Evolutionary conservation across 2,888 invertebrate genomes (phyloP).

Genomic region (Polymixis flavicincta): DNA sequence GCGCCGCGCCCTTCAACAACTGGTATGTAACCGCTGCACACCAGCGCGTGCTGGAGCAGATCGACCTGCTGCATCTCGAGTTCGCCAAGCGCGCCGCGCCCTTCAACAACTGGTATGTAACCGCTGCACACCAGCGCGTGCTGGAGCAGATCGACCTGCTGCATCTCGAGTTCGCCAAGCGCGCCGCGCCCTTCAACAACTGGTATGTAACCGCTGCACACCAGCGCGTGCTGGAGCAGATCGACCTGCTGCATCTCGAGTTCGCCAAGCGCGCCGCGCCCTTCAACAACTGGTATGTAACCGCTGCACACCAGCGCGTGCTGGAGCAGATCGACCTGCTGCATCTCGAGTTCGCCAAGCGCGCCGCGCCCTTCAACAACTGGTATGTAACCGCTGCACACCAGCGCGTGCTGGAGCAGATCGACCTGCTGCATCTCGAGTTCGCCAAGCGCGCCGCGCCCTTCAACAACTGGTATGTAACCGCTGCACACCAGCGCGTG

Average conservation of each 20-base stretch:
- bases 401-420: constrained; percentile 98
- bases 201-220: constrained; percentile 92
- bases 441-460: constrained; percentile 99
- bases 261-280: constrained; percentile 99
- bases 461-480: constrained; percentile 97
- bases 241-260: constrained; percentile 98
- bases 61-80: constrained; percentile 98
- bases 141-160: constrained; percentile 99
- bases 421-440: constrained; percentile 98
- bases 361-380: constrained; percentile 99
- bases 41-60: constrained; percentile 98
- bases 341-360: constrained; percentile 99
- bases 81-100: constrained; percentile 99
- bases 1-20: constrained; percentile 99
- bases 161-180: constrained; percentile 99
- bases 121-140: constrained; percentile 95
- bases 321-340: constrained; percentile 99
- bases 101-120: constrained; percentile 97
- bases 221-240: constrained; percentile 98
- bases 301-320: constrained; percentile 95
- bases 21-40: constrained; percentile 92
- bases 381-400: constrained; percentile 92
- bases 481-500: constrained; percentile 95
- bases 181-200: constrained; percentile 99
- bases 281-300: constrained; percentile 97